phyloP scores from a whole-genome alignment of 2,113 vertebrate species.

The Pangasianodon gigas region DNA sequence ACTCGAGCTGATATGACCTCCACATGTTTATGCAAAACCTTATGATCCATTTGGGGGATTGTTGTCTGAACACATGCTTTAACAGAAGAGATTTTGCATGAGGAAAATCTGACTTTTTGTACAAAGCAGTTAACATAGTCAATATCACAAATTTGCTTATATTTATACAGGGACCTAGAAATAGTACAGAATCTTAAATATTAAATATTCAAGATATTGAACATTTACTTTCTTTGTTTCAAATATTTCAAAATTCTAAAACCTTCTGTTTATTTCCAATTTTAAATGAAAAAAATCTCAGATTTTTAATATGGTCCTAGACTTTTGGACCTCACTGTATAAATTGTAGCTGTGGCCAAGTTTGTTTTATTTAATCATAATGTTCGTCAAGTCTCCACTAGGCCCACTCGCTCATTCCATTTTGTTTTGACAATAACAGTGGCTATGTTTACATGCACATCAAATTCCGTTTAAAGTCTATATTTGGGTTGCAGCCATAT shows the following conservation, averaged over 20 bases:
- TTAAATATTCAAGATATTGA: neutral
- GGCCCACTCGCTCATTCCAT: neutral
- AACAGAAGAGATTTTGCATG: neutral
- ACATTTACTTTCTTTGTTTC: neutral
- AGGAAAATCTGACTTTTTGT: neutral
- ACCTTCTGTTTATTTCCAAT: neutral
- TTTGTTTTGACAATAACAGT: neutral
- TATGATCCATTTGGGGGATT: neutral
- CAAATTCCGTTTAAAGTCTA: too few species aligned
- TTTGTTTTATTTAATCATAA: neutral
- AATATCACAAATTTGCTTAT: neutral
- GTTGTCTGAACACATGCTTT: neutral
- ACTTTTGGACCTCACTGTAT: neutral
- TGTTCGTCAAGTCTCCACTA: neutral
- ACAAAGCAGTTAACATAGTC: too few species aligned
- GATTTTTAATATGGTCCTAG: neutral
- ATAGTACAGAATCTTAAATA: neutral
- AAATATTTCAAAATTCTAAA: neutral
- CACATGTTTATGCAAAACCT: neutral
- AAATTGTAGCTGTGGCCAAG: neutral
- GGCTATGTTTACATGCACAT: too few species aligned
- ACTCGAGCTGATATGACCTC: neutral
- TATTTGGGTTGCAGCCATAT: too few species aligned
- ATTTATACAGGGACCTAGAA: neutral
- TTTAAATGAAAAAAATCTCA: neutral